A percentile compares a stretch with the other conserved stretches of the same genome.
These are phyloP conservation scores for Hydrotaea cyrtoneurina DNA, from an alignment of 2,888 invertebrate genomes.

Conservation along the genomic window DNA sequence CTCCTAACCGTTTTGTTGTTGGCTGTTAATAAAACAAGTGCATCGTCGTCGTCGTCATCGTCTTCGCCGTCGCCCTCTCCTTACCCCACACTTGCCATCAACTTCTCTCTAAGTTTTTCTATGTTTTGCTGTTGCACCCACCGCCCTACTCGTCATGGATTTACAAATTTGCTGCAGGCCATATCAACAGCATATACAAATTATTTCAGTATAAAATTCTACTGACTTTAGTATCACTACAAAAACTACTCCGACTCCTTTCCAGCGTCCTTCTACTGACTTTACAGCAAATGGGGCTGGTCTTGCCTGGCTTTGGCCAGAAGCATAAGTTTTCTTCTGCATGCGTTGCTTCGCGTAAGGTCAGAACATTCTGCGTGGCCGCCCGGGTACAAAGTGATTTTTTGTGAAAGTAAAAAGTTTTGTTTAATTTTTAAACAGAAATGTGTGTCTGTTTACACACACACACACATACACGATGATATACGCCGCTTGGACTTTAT, in stretches of 20 bases:
- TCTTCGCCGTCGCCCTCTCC: no score
- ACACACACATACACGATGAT: no score
- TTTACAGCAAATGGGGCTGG: no score
- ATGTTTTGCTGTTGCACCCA: background rate
- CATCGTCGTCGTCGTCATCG: background rate
- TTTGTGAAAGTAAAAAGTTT: background rate
- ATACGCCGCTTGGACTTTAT: background rate
- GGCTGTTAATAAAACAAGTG: conserved; percentile 52
- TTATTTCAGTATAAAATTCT: background rate
- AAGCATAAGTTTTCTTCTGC: background rate
- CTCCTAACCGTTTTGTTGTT: conserved; percentile 35
- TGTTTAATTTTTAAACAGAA: conserved; percentile 24
- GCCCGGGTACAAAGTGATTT: background rate
- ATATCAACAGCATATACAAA: background rate
- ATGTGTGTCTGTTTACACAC: background rate
- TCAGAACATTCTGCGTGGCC: background rate
- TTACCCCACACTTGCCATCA: background rate
- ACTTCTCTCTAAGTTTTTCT: background rate
- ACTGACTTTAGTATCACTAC: background rate
- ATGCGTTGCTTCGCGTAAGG: background rate
- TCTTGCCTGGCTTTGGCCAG: no score
- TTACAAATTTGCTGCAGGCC: background rate
- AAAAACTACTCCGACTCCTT: background rate
- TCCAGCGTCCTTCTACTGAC: no score
- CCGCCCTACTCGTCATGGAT: background rate